Evolutionary conservation across 2,113 vertebrate species (phyloP).

Genomic region (Pterocles orientalis): DNA sequence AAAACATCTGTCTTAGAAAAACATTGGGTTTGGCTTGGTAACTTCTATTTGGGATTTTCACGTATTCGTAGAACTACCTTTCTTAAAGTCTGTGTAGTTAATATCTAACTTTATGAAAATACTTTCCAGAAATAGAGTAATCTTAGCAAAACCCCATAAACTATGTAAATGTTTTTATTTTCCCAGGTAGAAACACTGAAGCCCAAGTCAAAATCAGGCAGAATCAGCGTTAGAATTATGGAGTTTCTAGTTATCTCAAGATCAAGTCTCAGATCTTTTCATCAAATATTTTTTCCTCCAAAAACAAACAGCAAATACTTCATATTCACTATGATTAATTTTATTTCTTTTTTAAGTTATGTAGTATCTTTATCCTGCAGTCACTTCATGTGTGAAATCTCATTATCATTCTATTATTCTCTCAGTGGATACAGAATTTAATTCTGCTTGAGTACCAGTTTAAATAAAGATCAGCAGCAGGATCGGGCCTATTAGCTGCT

Average conservation of each 20-base stretch:
- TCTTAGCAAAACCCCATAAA: neutral
- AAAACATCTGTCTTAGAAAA: neutral
- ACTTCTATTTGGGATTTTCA: neutral
- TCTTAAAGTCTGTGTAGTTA: neutral
- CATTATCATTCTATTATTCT: slow-evolving; percentile 13
- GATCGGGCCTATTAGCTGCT: slow-evolving; percentile 31
- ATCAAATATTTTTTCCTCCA: neutral
- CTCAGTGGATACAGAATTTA: slow-evolving; percentile 15
- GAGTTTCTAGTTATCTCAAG: neutral
- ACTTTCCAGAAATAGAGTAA: neutral
- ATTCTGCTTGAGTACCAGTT: slow-evolving; percentile 28
- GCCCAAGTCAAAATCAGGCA: neutral
- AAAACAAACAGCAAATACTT: neutral
- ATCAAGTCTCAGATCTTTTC: neutral
- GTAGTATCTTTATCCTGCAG: neutral
- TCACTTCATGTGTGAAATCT: neutral
- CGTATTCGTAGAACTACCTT: neutral
- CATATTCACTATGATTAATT: neutral
- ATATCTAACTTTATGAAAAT: neutral
- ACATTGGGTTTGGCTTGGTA: neutral
- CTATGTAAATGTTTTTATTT: neutral
- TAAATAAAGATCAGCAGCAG: slow-evolving; percentile 27
- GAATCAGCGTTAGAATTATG: neutral
- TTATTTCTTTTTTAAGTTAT: neutral
- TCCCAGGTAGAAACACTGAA: neutral